These are phyloP conservation scores for Homalodisca vitripennis DNA, from an alignment of 1,140 invertebrate species.

Conservation along the genomic window DNA sequence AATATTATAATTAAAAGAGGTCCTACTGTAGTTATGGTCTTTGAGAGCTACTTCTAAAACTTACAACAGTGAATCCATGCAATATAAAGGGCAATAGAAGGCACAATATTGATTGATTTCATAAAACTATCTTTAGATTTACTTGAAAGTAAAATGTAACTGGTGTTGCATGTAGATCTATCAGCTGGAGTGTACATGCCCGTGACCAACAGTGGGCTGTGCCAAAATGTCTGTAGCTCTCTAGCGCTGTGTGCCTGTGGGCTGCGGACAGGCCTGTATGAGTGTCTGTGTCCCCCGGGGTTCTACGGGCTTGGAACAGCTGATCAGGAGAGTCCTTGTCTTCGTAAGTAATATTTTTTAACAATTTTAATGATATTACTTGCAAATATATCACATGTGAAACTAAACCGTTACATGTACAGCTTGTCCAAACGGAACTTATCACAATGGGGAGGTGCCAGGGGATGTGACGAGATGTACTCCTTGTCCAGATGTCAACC, in stretches of 20 bases:
- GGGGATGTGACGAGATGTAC: conserved; percentile 57
- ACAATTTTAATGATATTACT: no score
- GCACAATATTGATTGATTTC: no score
- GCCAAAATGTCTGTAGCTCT: conserved; percentile 60
- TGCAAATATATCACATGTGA: no score
- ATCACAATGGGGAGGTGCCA: conserved; percentile 48
- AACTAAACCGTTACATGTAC: no score
- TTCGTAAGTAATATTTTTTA: conserved; percentile 51
- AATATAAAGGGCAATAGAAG: no score
- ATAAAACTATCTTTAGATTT: no score
- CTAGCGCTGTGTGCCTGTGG: conserved; percentile 64
- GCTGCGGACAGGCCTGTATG: conserved; percentile 65
- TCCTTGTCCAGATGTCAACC: conserved; percentile 64
- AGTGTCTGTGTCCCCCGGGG: conserved; percentile 63
- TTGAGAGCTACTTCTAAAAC: no score
- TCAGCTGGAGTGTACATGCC: conserved; percentile 58
- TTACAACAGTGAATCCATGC: no score
- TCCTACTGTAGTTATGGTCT: no score
- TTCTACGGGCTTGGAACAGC: conserved; percentile 61
- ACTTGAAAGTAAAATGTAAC: no score
- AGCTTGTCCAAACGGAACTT: conserved; percentile 55
- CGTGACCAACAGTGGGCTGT: conserved; percentile 52
- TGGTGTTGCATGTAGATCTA: conserved; percentile 53
- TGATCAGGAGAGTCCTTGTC: conserved; percentile 55
- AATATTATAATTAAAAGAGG: no score